Evolutionary conservation across 2,797 vertebrate species (phyloP).

Genomic region (Tokudaia muenninki): DNA sequence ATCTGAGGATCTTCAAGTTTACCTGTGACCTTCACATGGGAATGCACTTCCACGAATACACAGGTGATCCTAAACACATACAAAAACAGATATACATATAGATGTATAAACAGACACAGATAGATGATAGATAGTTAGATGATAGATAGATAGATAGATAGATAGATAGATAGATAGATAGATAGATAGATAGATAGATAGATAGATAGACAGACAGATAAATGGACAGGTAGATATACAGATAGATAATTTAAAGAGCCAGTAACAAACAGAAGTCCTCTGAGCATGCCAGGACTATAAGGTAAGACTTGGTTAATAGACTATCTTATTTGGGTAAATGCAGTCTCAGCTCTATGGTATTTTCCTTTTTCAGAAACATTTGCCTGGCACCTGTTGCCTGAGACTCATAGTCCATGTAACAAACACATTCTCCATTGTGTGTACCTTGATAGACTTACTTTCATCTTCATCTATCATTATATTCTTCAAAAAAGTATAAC

Average conservation of each 20-base stretch:
- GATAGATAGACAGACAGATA: not conserved
- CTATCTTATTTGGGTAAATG: fast-evolving
- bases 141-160: not conserved
- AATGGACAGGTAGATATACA: not conserved
- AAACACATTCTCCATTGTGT: not conserved
- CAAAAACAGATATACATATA: not conserved
- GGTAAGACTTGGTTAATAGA: not conserved
- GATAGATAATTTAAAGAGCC: not conserved
- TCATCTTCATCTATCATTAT: not conserved
- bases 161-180: not conserved
- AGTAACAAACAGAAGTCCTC: not conserved
- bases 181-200: not conserved
- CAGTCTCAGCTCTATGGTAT: not conserved
- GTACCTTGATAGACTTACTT: not conserved
- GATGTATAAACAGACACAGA: not conserved
- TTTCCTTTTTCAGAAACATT: not conserved
- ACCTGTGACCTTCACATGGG: not conserved
- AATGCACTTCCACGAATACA: not conserved
- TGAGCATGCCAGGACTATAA: not conserved
- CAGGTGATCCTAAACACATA: not conserved
- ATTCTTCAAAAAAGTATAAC: not conserved
- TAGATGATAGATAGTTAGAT: not conserved
- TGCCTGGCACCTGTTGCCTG: not conserved
- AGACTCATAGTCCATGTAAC: not conserved
- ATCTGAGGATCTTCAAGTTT: not conserved